Evolutionary conservation across 1,140 invertebrate genomes (phyloP), one percentile per base, ranked within the genome.

Genomic region (Drosophila ironensis): DNA sequence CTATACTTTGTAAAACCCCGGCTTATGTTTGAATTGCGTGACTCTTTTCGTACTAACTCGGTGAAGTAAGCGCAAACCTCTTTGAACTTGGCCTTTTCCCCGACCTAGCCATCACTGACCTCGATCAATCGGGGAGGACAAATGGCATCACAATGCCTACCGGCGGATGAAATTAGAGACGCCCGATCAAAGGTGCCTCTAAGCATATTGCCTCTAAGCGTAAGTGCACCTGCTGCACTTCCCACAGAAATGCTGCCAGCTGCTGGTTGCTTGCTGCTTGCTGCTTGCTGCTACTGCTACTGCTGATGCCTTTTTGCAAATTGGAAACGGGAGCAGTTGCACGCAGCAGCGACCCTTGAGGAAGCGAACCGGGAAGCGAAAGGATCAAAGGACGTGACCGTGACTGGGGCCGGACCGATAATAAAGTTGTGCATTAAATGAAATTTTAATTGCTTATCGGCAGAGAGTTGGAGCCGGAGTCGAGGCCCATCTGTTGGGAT

Each of bases 371-470:
- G 28, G 47, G 33, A 27, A n/a, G n/a, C n/a, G n/a, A 41, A 68
- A 72, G 73, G 73, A 84, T 74, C 73, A 86, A 86, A 86, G 73
- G 78, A 63, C 51, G 74, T 78, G 78, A 81, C 77, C 77, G 76
- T 75, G 72, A 75, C 71, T 70, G 45, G 52, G 50, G 17, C 38
- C 40, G 61, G 44, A 38, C 72, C 68, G 77, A 68, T 86, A 86
- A 86, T 86, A 86, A 86, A 86, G 80, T 80, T 86, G 74, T 81
- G 80, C 66, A 74, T 74, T 74, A 69, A 71, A 77, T 78, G 69
- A 74, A 75, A 86, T 80, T 84, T 86, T 86, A 86, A 86, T 86
- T 86, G 80, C 70, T 75, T 86, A 80, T 86, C 74, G 69, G 40
- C 57, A 48, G 44, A 35, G 57, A 67, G 69, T 30, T 46, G 61